phyloP scores from a whole-genome alignment of 1,140 invertebrate genomes.

The Augochlora pura region DNA sequence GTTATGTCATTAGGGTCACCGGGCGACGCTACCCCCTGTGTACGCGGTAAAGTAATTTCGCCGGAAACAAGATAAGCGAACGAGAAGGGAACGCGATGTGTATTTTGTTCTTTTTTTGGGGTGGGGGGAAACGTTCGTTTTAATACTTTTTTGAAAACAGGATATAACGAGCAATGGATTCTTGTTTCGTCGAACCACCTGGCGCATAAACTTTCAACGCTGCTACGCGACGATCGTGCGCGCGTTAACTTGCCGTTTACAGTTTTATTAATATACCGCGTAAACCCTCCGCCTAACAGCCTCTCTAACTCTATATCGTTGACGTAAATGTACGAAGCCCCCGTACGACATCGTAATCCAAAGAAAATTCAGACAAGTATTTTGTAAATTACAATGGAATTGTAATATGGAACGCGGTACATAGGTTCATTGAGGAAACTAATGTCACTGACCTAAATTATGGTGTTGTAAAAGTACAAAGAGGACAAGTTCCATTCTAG shows the following conservation, averaged over 20 bases:
- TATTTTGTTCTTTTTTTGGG: no score
- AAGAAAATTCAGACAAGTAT: no score
- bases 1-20: conserved; percentile 2
- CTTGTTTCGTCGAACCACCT: not conserved
- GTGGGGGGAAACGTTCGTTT: no score
- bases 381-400: no score
- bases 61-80: not conserved
- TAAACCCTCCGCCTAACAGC: not conserved
- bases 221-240: not conserved
- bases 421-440: no score
- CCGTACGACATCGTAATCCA: not conserved
- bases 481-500: no score
- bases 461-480: no score
- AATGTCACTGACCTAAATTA: no score
- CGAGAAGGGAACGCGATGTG: not conserved
- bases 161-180: conserved; percentile 11
- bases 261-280: not conserved
- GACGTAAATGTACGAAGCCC: not conserved
- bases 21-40: not conserved
- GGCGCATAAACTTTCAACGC: not conserved
- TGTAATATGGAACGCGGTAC: no score
- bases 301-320: not conserved
- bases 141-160: not conserved
- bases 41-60: conserved; percentile 1
- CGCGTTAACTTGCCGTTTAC: not conserved